Evolutionary conservation across 2,113 vertebrate genomes (phyloP).

Genomic region (Chloropsis cyanopogon): DNA sequence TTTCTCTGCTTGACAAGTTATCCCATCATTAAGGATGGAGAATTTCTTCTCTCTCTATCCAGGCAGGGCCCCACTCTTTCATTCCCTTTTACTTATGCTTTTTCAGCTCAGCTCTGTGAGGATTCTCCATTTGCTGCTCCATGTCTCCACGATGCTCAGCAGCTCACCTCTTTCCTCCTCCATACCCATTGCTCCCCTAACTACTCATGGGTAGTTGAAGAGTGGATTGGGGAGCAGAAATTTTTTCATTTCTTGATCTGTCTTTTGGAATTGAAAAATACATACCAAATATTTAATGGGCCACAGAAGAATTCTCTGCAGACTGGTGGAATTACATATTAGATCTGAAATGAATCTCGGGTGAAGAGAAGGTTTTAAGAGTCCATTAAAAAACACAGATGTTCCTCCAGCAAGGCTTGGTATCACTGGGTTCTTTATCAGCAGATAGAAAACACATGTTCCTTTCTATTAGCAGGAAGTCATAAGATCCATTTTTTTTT

Average conservation of each 20-base stretch:
- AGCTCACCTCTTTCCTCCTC: not conserved
- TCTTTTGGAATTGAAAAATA: not conserved
- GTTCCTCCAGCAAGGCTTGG: not conserved
- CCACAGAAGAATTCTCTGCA: constrained; percentile 26
- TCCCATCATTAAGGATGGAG: not conserved
- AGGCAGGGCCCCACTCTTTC: not conserved
- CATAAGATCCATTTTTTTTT: not conserved
- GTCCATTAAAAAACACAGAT: constrained; percentile 16
- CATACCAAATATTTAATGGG: not conserved
- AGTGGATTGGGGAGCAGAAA: not conserved
- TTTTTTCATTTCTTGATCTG: not conserved
- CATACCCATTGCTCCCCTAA: not conserved
- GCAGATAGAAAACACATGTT: constrained; percentile 59
- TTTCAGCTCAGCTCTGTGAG: not conserved
- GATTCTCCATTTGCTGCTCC: not conserved
- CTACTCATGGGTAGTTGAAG: not conserved
- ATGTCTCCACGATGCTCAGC: not conserved
- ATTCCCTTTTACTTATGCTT: not conserved
- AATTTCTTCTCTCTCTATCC: not conserved
- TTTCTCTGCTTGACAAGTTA: not conserved
- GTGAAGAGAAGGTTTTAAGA: constrained; percentile 24
- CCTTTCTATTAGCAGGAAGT: constrained; percentile 24
- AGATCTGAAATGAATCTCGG: not conserved
- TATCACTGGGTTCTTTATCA: constrained; percentile 49
- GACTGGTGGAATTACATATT: not conserved